Conservation (phyloP, 1,140 invertebrate species). For the Caerostris darwini region DNA sequence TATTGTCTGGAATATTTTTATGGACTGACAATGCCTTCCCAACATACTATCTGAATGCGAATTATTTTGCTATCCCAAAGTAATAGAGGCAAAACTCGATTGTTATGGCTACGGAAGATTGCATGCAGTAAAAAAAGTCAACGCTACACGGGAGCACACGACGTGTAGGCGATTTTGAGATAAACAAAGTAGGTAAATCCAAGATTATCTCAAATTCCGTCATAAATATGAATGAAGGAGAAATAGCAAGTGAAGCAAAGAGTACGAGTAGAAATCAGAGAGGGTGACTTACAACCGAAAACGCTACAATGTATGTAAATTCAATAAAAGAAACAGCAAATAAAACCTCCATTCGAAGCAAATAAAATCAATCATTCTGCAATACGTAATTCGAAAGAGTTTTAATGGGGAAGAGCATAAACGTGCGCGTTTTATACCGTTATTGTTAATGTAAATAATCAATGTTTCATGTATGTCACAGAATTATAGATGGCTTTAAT, state of each 20-base stretch:
- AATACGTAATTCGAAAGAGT: neutral
- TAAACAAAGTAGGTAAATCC: conserved; percentile 57
- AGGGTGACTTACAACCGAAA: neutral
- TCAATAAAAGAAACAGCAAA: neutral
- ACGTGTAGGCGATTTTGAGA: conserved; percentile 19
- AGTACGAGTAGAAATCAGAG: neutral
- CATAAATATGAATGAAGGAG: conserved; percentile 49
- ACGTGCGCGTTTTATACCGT: too few relatives aligned
- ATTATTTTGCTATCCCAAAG: conserved; percentile 17
- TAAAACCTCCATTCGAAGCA: neutral
- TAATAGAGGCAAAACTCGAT: neutral
- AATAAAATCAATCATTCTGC: neutral
- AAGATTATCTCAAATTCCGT: conserved; percentile 32
- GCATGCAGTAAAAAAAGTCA: conserved; percentile 31
- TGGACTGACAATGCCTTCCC: neutral
- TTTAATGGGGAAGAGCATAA: neutral
- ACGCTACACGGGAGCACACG: conserved; percentile 18
- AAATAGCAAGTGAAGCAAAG: neutral
- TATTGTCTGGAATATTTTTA: conserved; percentile 8
- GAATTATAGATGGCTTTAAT: too few relatives aligned
- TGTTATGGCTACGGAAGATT: conserved; percentile 35
- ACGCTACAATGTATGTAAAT: conserved; percentile 28
- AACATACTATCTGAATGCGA: conserved; percentile 20
- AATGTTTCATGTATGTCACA: neutral
- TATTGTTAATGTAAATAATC: neutral